Evolutionary conservation across 2,797 vertebrate species (phyloP), one percentile per base, ranked within the genome.

Genomic region (Dendrocincla tyrannina): DNA sequence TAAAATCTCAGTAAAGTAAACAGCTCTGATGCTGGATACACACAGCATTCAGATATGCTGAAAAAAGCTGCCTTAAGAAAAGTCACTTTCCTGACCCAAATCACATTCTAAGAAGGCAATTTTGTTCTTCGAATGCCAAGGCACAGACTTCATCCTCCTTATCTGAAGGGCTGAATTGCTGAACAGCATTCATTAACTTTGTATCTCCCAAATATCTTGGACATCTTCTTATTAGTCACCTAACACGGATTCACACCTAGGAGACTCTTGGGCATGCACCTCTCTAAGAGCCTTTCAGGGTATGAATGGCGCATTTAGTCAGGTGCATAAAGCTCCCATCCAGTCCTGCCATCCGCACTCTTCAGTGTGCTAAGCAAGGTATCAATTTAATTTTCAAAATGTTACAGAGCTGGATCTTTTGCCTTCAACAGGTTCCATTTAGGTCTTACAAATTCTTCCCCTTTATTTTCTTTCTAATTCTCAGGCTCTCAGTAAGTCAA

Each of bases 1-100:
- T 96, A 96, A 96, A 97, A 96, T 75, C 88, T 82, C 83, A 64
- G 68, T 28, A 74, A 94, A 93, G 89, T 66, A 96, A 95, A 91
- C 83, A 95, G 67, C 39, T n/a, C 93, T 18, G 74, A 50, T 74
- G 75, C 85, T 93, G 88, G 77, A 90, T 76, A 91, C 80, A 85
- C 49, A 77, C 56, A 53, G 72, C 44, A 22, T 60, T 90, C 91
- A 91, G 79, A 76, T 30, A 60, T 3, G 28, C 74, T 81, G 89
- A 53, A 83, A 88, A 91, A 91, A 91, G 15, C 56, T 46, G 25
- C 24, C 39, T 81, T 64, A 27, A 9, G n/a, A 85, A 33, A 82
- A 62, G 24, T 24, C 32, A 44, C 62, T 94, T 90, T 74, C 32
- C 46, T 85, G 74, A 74, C 67, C 70, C 64, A 77, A 82, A 84